A percentile compares a stretch with the other conserved stretches of the same genome.
These are phyloP conservation scores for Marcusenius ussheri DNA, from an alignment of 2,113 vertebrate species.

Conservation along the genomic window DNA sequence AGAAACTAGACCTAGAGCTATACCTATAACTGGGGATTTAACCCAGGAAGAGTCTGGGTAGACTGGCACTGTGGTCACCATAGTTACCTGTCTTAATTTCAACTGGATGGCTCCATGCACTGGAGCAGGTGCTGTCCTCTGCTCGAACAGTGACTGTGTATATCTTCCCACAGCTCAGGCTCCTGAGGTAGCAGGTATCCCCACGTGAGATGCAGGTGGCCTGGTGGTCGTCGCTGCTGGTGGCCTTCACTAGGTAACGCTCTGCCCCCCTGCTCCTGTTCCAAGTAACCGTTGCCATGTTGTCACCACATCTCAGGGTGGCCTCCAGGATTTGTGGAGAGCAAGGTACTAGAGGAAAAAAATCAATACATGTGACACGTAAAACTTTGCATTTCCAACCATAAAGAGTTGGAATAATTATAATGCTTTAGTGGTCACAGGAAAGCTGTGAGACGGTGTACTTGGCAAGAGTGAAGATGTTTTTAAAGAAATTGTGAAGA, in stretches of 20 bases:
- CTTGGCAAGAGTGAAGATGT: background rate
- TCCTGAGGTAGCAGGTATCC: slow-evolving; percentile 46
- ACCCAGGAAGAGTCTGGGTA: background rate
- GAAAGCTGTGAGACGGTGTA: background rate
- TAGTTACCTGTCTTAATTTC: slow-evolving; percentile 53
- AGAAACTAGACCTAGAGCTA: background rate
- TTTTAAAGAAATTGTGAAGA: background rate
- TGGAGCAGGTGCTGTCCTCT: slow-evolving; percentile 48
- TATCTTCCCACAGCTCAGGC: slow-evolving; percentile 51
- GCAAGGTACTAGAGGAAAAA: slow-evolving; percentile 48
- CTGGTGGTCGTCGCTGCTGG: slow-evolving; percentile 28
- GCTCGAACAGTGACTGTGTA: slow-evolving; percentile 54
- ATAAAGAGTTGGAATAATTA: background rate
- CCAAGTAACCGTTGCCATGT: slow-evolving; percentile 55
- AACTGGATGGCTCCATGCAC: slow-evolving; percentile 42
- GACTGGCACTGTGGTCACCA: background rate
- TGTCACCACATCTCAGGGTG: slow-evolving; percentile 50
- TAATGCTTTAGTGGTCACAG: background rate
- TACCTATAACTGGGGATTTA: background rate
- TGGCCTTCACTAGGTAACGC: slow-evolving; percentile 48
- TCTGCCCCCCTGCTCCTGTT: slow-evolving; percentile 37
- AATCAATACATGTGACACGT: background rate
- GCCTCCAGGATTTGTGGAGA: slow-evolving; percentile 44
- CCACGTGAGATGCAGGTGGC: slow-evolving; percentile 40
- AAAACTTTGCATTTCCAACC: background rate